Percentiles rank a stretch among this genome's conserved stretches.
phyloP scores from a whole-genome alignment of 2,113 vertebrate species.

The Elanoides forficatus region DNA sequence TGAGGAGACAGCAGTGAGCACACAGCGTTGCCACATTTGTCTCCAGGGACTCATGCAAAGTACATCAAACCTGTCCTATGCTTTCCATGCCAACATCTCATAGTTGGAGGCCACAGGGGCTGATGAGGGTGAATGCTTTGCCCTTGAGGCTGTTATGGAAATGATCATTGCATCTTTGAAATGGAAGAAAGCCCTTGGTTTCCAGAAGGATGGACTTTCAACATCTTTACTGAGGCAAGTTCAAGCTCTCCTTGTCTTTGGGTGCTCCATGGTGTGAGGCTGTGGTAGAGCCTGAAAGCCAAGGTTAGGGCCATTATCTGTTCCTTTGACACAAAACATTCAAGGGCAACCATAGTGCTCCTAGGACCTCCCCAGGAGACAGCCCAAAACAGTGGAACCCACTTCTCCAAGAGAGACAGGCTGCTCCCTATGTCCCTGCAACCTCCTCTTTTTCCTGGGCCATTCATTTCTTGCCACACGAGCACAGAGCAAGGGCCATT shows the following conservation, averaged over 20 bases:
- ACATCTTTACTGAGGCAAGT: background rate
- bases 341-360: background rate
- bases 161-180: background rate
- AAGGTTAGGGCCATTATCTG: background rate
- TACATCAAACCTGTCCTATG: background rate
- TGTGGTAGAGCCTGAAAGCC: background rate
- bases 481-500: background rate
- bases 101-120: background rate
- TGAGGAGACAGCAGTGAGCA: background rate
- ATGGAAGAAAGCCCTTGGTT: background rate
- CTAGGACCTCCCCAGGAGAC: background rate
- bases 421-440: background rate
- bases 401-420: background rate
- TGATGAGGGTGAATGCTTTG: background rate
- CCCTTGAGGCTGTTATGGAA: background rate
- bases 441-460: background rate
- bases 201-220: background rate
- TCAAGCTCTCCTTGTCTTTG: background rate
- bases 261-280: background rate
- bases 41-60: background rate
- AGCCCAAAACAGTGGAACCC: background rate
- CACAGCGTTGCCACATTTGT: background rate
- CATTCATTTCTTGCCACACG: background rate
- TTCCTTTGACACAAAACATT: background rate
- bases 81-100: background rate